Percentiles rank a stretch among this genome's conserved stretches.
phyloP scores from a whole-genome alignment of 37 sponge, comb jelly and placozoan species.

The Dysidea cf. avara region DNA sequence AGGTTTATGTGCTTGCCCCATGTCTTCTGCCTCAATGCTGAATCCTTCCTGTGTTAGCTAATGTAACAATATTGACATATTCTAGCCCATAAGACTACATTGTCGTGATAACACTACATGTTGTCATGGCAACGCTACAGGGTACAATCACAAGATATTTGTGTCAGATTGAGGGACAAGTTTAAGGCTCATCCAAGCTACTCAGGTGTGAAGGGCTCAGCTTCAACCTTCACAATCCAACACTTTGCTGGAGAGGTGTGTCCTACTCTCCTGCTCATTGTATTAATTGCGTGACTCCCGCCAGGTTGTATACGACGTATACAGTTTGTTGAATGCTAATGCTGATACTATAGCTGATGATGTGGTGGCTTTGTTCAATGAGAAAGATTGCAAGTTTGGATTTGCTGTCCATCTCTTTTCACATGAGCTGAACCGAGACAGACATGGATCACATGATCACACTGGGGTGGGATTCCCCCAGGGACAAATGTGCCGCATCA shows the following conservation, averaged over 20 bases:
- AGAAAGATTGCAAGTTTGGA: conserved; percentile 85
- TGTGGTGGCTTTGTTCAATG: conserved; percentile 69
- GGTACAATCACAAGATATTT: conserved; percentile 72
- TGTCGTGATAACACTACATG: not conserved
- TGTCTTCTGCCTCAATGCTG: too few species aligned
- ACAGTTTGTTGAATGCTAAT: conserved; percentile 76
- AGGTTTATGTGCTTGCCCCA: too few species aligned
- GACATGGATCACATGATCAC: not conserved
- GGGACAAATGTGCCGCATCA: conserved; percentile 81
- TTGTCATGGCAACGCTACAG: conserved; percentile 10
- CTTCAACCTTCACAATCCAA: conserved; percentile 59
- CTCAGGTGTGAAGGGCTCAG: conserved; percentile 46
- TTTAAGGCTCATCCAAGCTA: conserved; percentile 37
- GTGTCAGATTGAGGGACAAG: conserved; percentile 50
- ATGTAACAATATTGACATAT: too few species aligned
- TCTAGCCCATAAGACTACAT: too few species aligned
- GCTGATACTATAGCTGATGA: conserved; percentile 87
- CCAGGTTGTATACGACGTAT: conserved; percentile 69
- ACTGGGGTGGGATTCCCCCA: conserved; percentile 41
- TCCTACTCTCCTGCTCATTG: conserved; percentile 7
- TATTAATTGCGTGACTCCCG: not conserved
- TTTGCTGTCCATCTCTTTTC: conserved; percentile 84
- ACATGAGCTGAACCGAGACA: conserved; percentile 68
- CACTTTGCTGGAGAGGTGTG: conserved; percentile 57
- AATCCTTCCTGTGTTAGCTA: too few species aligned